A percentile compares a stretch with the other conserved stretches of the same genome.
phyloP scores from a whole-genome alignment of 1,140 invertebrate genomes.

The Lutraria rhynchaena region DNA sequence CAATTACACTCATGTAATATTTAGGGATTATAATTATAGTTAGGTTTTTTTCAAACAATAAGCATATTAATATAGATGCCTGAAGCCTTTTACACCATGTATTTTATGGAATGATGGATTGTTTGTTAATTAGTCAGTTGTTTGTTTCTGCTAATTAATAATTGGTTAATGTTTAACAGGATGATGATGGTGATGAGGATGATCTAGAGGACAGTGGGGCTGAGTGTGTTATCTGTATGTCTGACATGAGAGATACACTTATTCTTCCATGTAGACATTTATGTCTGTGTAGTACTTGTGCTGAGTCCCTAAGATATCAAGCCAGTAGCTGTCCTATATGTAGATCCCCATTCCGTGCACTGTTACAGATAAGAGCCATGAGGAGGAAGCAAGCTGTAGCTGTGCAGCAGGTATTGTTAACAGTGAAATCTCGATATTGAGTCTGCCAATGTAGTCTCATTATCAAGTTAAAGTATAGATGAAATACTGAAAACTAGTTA shows the following conservation, averaged over 20 bases:
- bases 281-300: conserved; percentile 98
- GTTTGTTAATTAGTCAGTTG: no score
- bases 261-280: conserved; percentile 99
- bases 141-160: no score
- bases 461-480: no score
- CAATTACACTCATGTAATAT: no score
- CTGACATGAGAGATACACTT: conserved; percentile 97
- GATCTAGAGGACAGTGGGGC: conserved; percentile 97
- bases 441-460: background rate
- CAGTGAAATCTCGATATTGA: background rate
- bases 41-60: no score
- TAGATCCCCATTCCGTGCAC: conserved; percentile 96
- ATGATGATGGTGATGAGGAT: conserved; percentile 84
- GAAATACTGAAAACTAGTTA: no score
- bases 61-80: no score
- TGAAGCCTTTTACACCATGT: no score
- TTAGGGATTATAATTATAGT: no score
- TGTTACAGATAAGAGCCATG: conserved; percentile 97
- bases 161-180: conserved; percentile 40
- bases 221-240: conserved; percentile 99
- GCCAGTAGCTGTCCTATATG: conserved; percentile 99
- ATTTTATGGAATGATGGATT: no score
- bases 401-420: conserved; percentile 61
- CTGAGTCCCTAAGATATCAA: conserved; percentile 97
- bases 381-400: conserved; percentile 86